phyloP scores from a whole-genome alignment of 2,113 vertebrate genomes.

The Chaenocephalus aceratus region DNA sequence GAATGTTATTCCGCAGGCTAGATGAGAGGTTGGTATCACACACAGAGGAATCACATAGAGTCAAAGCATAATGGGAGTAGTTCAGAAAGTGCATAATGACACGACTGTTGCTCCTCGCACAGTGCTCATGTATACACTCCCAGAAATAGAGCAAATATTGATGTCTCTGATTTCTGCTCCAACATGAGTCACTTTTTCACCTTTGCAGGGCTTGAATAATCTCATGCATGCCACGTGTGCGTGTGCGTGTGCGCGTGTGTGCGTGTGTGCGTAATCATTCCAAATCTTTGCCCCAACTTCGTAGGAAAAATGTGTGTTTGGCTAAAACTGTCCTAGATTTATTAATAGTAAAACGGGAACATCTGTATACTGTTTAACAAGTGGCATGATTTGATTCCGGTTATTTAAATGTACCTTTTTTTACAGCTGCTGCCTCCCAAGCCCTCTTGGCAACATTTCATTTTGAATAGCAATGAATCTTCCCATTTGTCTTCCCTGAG shows the following conservation, averaged over 20 bases:
- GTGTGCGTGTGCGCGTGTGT: background rate
- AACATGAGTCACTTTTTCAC: constrained; percentile 51
- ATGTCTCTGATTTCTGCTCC: constrained; percentile 57
- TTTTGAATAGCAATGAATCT: constrained; percentile 66
- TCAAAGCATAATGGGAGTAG: constrained; percentile 66
- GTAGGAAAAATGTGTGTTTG: background rate
- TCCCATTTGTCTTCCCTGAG: constrained; percentile 47
- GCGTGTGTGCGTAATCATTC: background rate
- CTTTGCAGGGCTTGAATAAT: constrained; percentile 35
- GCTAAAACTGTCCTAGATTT: background rate
- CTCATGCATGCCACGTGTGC: background rate
- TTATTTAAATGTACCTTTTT: background rate
- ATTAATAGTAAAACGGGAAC: background rate
- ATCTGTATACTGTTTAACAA: background rate
- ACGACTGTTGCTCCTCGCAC: constrained; percentile 60
- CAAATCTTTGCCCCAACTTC: background rate
- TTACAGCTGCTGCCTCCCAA: constrained; percentile 12
- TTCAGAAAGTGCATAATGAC: constrained; percentile 69
- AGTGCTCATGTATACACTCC: constrained; percentile 27
- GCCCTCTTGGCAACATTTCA: constrained; percentile 49
- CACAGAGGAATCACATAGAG: constrained; percentile 37
- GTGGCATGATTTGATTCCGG: background rate
- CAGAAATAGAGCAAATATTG: constrained; percentile 72
- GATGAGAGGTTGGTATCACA: constrained; percentile 61
- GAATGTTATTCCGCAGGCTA: constrained; percentile 64